These are phyloP conservation scores for Yponomeuta malinellus DNA, from an alignment of 2,888 invertebrate species.

Conservation along the genomic window DNA sequence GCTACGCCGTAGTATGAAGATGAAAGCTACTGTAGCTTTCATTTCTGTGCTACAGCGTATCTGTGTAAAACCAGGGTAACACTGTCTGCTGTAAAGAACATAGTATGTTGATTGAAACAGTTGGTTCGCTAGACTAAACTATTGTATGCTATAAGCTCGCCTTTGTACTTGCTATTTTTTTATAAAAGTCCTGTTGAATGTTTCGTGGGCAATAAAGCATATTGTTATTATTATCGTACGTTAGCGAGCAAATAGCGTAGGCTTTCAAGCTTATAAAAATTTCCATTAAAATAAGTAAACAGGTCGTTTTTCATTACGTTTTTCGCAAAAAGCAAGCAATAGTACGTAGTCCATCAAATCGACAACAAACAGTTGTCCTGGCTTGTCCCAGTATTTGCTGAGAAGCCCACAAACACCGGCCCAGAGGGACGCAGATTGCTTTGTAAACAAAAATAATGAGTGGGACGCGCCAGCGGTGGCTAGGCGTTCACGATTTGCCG, in stretches of 20 bases:
- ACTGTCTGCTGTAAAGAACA: no score
- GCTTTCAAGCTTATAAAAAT: not conserved
- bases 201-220: no score
- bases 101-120: no score
- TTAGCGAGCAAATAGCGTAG: not conserved
- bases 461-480: slow-evolving; percentile 5
- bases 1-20: no score
- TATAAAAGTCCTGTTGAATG: no score
- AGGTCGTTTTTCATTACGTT: not conserved
- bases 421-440: slow-evolving; percentile 45
- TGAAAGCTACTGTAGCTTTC: no score
- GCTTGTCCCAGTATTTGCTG: not conserved
- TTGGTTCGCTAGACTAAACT: no score
- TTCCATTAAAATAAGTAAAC: not conserved
- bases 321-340: not conserved
- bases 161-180: no score
- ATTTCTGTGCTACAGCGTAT: no score
- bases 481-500: not conserved
- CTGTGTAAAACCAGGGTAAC: no score
- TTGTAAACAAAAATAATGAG: slow-evolving; percentile 56
- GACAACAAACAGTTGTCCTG: not conserved
- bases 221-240: no score
- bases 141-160: no score
- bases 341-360: not conserved
- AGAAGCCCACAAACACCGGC: not conserved